A percentile compares a stretch with the other conserved stretches of the same genome.
Conservation (phyloP, 1,140 invertebrate species). For the Rhyacophila brunnea region DNA sequence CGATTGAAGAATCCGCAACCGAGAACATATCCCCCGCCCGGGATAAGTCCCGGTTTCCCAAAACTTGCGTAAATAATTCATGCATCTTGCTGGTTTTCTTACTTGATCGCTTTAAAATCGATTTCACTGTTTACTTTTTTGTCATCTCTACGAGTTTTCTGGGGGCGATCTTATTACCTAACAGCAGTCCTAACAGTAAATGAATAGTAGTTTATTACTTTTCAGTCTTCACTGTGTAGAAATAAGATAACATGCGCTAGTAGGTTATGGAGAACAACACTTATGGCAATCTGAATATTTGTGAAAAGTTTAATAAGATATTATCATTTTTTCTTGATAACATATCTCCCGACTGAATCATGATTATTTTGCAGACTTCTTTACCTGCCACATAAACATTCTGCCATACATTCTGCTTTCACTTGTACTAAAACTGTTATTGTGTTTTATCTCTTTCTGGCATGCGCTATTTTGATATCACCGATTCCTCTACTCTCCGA, state of each 20-base stretch:
- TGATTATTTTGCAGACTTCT: constrained; percentile 11
- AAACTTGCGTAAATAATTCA: constrained; percentile 82
- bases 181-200: not conserved
- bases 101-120: not conserved
- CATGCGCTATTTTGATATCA: constrained; percentile 11
- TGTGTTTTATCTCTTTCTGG: constrained; percentile 20
- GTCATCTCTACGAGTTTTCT: not conserved
- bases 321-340: not conserved
- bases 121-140: not conserved
- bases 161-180: too few species aligned
- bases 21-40: constrained; percentile 90
- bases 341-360: not conserved
- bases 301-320: too few species aligned
- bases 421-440: constrained; percentile 26
- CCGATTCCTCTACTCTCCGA: constrained; percentile 3
- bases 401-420: constrained; percentile 19
- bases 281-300: too few species aligned
- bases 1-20: constrained; percentile 80
- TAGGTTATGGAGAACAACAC: too few species aligned
- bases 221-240: not conserved
- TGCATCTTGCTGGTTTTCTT: constrained; percentile 65
- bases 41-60: constrained; percentile 83
- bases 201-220: not conserved
- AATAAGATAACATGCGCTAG: not conserved
- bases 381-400: constrained; percentile 19